Conservation (phyloP, 2,888 invertebrate species). For the Zaprionus bogoriensis region DNA sequence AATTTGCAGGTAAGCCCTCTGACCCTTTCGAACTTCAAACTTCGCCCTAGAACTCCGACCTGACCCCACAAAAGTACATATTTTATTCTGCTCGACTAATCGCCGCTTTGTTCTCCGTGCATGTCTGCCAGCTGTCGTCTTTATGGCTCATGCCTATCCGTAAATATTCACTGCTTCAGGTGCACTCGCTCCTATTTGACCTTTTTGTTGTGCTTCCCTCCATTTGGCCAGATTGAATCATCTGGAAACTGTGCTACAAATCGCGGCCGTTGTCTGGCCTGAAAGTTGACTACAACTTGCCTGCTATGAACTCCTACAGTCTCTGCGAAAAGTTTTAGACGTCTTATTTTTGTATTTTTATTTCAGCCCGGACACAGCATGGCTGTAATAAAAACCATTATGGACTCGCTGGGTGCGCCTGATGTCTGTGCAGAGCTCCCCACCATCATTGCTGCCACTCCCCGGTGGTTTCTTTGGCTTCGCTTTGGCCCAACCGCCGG, state of each 20-base stretch:
- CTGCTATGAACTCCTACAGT: neutral
- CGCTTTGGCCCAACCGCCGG: conserved; percentile 34
- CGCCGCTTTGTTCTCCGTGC: conserved; percentile 56
- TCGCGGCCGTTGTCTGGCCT: conserved; percentile 53
- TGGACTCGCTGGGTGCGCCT: conserved; percentile 55
- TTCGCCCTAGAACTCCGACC: conserved; percentile 35
- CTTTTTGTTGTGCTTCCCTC: conserved; percentile 15
- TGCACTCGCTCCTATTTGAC: conserved; percentile 40
- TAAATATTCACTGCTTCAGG: conserved; percentile 70
- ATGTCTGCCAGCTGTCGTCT: conserved; percentile 73
- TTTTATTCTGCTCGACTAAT: conserved; percentile 76
- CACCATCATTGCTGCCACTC: conserved; percentile 34
- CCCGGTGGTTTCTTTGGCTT: conserved; percentile 13
- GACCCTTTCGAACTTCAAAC: conserved; percentile 36
- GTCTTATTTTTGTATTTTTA: too few relatives aligned
- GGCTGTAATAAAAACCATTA: conserved; percentile 67
- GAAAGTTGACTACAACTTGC: conserved; percentile 29
- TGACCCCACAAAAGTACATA: conserved; percentile 52
- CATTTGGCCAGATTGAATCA: conserved; percentile 56
- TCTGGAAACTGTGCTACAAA: conserved; percentile 66
- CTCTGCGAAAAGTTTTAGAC: conserved; percentile 38
- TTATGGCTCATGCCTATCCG: conserved; percentile 71
- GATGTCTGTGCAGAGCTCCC: too few relatives aligned
- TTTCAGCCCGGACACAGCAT: too few relatives aligned
- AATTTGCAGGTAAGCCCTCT: conserved; percentile 45